Evolutionary conservation across 2,888 invertebrate species (phyloP).

Genomic region (Ellobium chinense): DNA sequence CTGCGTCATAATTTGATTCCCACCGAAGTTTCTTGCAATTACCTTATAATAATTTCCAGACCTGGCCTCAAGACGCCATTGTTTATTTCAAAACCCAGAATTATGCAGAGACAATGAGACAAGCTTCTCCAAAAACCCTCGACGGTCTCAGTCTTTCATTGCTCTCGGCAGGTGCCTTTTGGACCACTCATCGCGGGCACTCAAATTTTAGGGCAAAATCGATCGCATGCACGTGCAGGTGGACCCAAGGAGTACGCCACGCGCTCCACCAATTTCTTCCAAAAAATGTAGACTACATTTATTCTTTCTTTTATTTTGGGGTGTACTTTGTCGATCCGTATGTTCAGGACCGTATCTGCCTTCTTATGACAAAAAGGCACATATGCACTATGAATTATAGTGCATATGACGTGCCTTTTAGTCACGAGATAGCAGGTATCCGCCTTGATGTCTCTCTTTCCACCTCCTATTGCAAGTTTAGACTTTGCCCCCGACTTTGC

Average conservation of each 20-base stretch:
- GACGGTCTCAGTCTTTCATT: background rate
- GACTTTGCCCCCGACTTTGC: too few species aligned
- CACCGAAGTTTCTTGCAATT: constrained; percentile 5
- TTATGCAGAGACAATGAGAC: constrained; percentile 9
- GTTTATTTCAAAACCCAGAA: background rate
- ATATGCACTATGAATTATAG: too few species aligned
- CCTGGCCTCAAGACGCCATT: background rate
- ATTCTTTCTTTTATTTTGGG: too few species aligned
- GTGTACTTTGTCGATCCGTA: too few species aligned
- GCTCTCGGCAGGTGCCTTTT: constrained; percentile 17
- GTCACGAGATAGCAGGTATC: too few species aligned
- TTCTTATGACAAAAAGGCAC: too few species aligned
- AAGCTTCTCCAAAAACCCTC: constrained; percentile 1
- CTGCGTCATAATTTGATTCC: constrained; percentile 1
- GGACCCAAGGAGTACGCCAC: background rate
- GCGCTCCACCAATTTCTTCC: too few species aligned
- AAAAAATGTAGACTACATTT: too few species aligned
- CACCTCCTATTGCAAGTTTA: too few species aligned
- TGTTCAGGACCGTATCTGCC: too few species aligned
- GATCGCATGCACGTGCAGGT: constrained; percentile 23
- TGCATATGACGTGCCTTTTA: too few species aligned
- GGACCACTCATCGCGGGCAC: background rate
- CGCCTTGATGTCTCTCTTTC: too few species aligned
- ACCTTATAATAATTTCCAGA: background rate
- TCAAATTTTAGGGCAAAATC: background rate